Conservation (phyloP, 2,113 vertebrate species). For the Takifugu bimaculatus region DNA sequence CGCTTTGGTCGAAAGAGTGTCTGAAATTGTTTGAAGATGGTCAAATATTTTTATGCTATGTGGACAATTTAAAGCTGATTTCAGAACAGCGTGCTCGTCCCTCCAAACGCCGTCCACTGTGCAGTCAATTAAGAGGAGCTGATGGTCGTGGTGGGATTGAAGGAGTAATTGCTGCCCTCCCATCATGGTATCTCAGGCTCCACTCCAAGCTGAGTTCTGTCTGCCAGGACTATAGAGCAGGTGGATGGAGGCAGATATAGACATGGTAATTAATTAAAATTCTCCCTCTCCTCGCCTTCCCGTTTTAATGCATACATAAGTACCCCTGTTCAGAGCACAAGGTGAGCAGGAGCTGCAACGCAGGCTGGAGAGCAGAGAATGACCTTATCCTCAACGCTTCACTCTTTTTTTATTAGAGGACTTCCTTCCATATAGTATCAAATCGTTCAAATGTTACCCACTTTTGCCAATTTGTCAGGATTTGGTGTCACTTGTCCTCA, state of each 20-base stretch:
- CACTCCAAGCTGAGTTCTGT: slow-evolving; percentile 44
- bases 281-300: slow-evolving; percentile 24
- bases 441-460: too few species aligned
- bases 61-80: neutral
- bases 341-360: slow-evolving; percentile 15
- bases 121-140: neutral
- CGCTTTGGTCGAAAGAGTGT: too few species aligned
- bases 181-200: slow-evolving; percentile 26
- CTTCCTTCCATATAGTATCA: too few species aligned
- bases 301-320: slow-evolving; percentile 38
- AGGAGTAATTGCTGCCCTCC: slow-evolving; percentile 47
- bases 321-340: slow-evolving; percentile 33
- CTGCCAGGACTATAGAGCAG: slow-evolving; percentile 28
- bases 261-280: slow-evolving; percentile 48
- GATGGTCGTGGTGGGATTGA: slow-evolving; percentile 23
- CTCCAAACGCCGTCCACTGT: too few species aligned
- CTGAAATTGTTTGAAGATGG: too few species aligned
- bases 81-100: neutral
- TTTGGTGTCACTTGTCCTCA: too few species aligned
- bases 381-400: neutral
- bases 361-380: slow-evolving; percentile 10
- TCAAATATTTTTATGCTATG: too few species aligned
- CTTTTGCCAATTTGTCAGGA: too few species aligned
- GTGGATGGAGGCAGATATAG: slow-evolving; percentile 46
- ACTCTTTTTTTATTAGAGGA: too few species aligned